phyloP scores from a whole-genome alignment of 1,140 invertebrate genomes.

The Magallana angulata region DNA sequence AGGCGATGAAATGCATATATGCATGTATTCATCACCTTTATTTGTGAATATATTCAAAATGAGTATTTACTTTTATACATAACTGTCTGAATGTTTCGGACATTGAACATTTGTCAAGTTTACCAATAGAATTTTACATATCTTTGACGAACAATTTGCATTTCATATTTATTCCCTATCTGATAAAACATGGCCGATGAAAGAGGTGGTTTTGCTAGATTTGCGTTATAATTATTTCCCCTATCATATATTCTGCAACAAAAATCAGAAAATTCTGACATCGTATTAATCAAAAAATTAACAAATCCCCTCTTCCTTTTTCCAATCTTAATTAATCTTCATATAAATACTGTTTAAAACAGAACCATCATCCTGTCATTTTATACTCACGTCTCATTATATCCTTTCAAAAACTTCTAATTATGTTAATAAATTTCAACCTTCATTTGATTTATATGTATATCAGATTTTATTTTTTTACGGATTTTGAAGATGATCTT shows the following conservation, averaged over 20 bases:
- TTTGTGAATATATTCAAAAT: too few species aligned
- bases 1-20: too few species aligned
- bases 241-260: constrained; percentile 3
- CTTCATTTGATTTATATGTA: constrained; percentile 23
- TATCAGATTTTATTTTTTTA: neutral
- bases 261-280: neutral
- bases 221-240: too few species aligned
- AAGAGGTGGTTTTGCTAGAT: too few species aligned
- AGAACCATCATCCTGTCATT: neutral
- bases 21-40: too few species aligned
- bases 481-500: neutral
- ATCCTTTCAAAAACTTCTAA: constrained; percentile 26
- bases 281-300: constrained; percentile 1
- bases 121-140: too few species aligned
- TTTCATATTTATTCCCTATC: too few species aligned
- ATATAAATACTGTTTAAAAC: constrained; percentile 11
- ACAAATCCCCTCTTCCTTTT: constrained; percentile 1
- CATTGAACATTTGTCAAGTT: too few species aligned
- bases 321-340: constrained; percentile 14
- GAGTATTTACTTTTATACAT: too few species aligned
- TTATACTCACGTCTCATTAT: neutral
- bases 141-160: too few species aligned
- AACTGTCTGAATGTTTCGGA: too few species aligned
- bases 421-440: constrained; percentile 26
- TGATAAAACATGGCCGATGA: too few species aligned